These are phyloP conservation scores for Melanotaenia boesemani DNA, from an alignment of 2,797 vertebrate species.

Conservation along the genomic window DNA sequence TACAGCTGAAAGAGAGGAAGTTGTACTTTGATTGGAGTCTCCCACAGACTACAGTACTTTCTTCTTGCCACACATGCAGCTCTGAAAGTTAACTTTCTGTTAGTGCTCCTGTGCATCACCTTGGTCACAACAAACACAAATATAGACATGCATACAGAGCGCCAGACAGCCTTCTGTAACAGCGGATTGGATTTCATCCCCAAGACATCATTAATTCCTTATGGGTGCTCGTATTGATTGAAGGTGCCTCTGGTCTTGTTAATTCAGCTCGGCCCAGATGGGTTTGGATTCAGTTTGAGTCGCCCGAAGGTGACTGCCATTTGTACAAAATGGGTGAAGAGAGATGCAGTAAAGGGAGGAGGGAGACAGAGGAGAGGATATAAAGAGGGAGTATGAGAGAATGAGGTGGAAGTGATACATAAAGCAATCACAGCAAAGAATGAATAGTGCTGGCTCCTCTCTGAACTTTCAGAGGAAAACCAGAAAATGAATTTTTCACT, in stretches of 20 bases:
- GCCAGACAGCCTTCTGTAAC: constrained; percentile 41
- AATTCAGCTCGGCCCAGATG: constrained; percentile 67
- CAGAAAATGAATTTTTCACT: constrained; percentile 37
- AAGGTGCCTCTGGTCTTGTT: constrained; percentile 68
- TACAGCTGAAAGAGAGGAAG: constrained; percentile 1
- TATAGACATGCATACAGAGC: constrained; percentile 40
- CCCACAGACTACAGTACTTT: not conserved
- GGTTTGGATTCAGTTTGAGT: constrained; percentile 69
- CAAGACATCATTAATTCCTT: constrained; percentile 75
- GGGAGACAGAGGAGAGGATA: not conserved
- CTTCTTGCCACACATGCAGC: constrained; percentile 2
- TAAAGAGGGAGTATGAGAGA: constrained; percentile 3
- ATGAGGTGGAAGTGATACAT: not conserved
- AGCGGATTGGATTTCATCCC: constrained; percentile 73
- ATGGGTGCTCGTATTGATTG: constrained; percentile 76
- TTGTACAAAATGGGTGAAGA: constrained; percentile 52
- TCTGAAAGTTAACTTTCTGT: constrained; percentile 20
- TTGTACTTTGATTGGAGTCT: not conserved
- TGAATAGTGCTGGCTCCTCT: not conserved
- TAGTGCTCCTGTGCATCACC: constrained; percentile 8
- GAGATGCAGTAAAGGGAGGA: not conserved
- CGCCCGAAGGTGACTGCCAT: constrained; percentile 60
- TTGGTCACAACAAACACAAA: constrained; percentile 24
- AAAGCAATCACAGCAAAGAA: not conserved
- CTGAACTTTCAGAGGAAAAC: constrained; percentile 1